Conservation (phyloP, 2,797 vertebrate genomes). For the Harpagifer antarcticus region DNA sequence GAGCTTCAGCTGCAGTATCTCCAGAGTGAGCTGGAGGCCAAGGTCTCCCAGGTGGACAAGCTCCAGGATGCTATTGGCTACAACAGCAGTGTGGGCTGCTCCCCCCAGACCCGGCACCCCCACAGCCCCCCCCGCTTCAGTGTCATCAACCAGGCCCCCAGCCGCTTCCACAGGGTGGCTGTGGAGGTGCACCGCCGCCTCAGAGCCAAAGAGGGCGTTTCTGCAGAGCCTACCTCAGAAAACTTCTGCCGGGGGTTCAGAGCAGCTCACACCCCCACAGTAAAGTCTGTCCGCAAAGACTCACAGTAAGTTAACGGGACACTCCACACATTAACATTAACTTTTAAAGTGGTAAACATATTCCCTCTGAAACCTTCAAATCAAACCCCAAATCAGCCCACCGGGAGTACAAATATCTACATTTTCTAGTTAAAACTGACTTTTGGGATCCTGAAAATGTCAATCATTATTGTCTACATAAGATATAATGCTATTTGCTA, state of each 20-base stretch:
- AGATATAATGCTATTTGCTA: too few relatives aligned
- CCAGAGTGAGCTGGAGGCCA: conserved; percentile 81
- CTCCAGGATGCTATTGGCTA: conserved; percentile 87
- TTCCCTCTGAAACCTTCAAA: too few relatives aligned
- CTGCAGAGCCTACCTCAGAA: conserved; percentile 86
- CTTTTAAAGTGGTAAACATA: too few relatives aligned
- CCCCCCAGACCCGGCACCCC: conserved; percentile 44
- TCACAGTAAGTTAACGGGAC: conserved; percentile 75
- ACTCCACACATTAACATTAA: too few relatives aligned
- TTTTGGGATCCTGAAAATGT: too few relatives aligned
- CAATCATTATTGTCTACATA: too few relatives aligned
- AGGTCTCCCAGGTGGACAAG: conserved; percentile 86
- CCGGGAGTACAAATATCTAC: too few relatives aligned
- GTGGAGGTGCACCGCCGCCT: conserved; percentile 85
- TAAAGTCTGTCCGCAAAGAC: conserved; percentile 79
- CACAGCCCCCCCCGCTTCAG: conserved; percentile 74
- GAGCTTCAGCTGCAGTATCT: conserved; percentile 78
- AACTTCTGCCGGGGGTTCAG: conserved; percentile 76
- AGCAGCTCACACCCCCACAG: conserved; percentile 55
- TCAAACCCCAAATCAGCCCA: too few relatives aligned
- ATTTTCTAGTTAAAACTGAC: too few relatives aligned
- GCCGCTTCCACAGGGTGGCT: conserved; percentile 83
- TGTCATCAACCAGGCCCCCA: conserved; percentile 85
- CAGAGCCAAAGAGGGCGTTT: conserved; percentile 87
- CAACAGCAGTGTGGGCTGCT: conserved; percentile 64